Percentiles rank a stretch among this genome's conserved stretches.
Conservation (phyloP, 2,888 invertebrate species). For the Morinoia aosen region DNA sequence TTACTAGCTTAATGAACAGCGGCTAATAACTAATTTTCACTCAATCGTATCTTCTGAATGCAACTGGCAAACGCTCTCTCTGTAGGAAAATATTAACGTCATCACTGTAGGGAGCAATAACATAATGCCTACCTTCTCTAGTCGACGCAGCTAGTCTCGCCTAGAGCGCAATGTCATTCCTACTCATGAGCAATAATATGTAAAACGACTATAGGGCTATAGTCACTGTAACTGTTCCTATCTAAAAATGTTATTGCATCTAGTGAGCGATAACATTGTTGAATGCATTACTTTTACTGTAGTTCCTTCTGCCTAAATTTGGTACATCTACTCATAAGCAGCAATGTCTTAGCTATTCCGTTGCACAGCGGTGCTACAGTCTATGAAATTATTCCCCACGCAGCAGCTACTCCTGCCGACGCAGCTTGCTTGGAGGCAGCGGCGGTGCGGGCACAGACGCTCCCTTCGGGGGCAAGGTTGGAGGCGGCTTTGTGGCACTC, state of each 20-base stretch:
- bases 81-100: not conserved
- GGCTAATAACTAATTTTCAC: not conserved
- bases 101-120: not conserved
- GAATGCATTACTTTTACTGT: not conserved
- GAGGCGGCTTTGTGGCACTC: conserved; percentile 29
- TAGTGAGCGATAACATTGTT: not conserved
- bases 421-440: conserved; percentile 43
- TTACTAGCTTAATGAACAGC: not conserved
- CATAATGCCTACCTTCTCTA: not conserved
- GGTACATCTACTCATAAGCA: not conserved
- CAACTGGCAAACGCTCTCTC: not conserved
- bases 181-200: not conserved
- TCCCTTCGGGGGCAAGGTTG: conserved; percentile 44
- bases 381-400: not conserved
- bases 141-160: not conserved
- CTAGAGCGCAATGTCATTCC: not conserved
- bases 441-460: conserved; percentile 30
- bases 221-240: conserved; percentile 6
- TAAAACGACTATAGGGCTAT: not conserved
- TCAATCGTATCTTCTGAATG: not conserved
- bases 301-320: not conserved
- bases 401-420: conserved; percentile 13
- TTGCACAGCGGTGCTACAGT: not conserved
- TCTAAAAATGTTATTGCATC: not conserved
- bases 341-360: not conserved